Evolutionary conservation across 2,797 vertebrate genomes (phyloP).

Genomic region (Brachymystax lenok): DNA sequence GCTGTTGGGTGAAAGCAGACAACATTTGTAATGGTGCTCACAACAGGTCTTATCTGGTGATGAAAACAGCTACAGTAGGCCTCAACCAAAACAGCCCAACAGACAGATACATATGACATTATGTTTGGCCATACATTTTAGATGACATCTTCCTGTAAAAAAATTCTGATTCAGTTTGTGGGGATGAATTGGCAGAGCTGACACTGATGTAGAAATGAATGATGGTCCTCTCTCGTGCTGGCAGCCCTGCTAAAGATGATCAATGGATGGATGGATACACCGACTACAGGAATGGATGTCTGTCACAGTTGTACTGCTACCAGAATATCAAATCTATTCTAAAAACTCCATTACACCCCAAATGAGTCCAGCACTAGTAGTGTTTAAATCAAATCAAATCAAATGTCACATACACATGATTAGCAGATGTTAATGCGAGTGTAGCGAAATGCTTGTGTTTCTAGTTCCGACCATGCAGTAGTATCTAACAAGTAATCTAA

Average conservation of each 20-base stretch:
- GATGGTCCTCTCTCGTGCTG: background rate
- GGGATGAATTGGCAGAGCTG: background rate
- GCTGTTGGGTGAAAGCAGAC: slow-evolving; percentile 10
- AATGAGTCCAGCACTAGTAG: slow-evolving; percentile 12
- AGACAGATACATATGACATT: background rate
- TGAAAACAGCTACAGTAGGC: background rate
- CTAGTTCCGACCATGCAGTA: no score
- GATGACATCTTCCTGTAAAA: background rate
- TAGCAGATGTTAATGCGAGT: no score
- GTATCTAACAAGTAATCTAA: no score
- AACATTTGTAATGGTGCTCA: slow-evolving; percentile 22
- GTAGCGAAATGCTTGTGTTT: no score
- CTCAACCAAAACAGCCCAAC: background rate
- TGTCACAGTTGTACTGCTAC: background rate
- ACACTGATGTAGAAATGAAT: background rate
- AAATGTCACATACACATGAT: no score
- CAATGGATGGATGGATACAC: background rate
- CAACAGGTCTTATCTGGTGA: background rate
- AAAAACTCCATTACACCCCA: slow-evolving; percentile 1
- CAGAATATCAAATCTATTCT: background rate
- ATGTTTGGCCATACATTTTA: background rate
- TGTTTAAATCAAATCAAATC: no score
- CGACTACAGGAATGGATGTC: background rate
- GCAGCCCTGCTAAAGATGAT: background rate
- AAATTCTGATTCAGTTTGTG: background rate